Percentiles rank a stretch among this genome's conserved stretches.
Evolutionary conservation across 2,113 vertebrate species (phyloP).

Genomic region (Peromyscus californicus): DNA sequence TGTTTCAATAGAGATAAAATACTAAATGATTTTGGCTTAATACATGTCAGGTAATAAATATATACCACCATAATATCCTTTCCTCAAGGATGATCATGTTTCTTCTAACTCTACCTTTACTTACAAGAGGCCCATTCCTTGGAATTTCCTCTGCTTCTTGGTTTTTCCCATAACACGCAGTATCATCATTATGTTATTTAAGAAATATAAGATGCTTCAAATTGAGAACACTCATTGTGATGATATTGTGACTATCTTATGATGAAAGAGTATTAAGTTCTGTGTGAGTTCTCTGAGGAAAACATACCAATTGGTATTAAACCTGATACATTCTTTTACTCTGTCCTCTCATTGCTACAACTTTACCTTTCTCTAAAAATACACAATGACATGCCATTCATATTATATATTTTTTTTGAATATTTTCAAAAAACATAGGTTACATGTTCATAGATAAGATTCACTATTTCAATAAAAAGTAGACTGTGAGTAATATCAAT

Average conservation of each 20-base stretch:
- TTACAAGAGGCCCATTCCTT: not conserved
- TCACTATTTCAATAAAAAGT: not conserved
- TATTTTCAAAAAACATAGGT: not conserved
- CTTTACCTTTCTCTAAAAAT: not conserved
- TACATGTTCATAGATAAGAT: not conserved
- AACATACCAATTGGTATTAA: not conserved
- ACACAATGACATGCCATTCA: not conserved
- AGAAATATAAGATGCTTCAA: not conserved
- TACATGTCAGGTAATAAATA: not conserved
- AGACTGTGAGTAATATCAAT: not conserved
- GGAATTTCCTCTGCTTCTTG: not conserved
- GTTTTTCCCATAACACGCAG: not conserved
- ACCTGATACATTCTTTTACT: not conserved
- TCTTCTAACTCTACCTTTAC: not conserved
- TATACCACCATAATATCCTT: not conserved
- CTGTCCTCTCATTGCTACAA: not conserved
- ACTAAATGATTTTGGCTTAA: not conserved
- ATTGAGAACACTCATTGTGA: not conserved
- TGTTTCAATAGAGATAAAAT: not conserved
- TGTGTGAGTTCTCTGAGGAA: not conserved
- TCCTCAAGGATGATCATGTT: fast-evolving
- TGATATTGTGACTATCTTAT: not conserved
- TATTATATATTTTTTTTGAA: not conserved
- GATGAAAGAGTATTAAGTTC: not conserved
- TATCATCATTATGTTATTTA: not conserved